Evolutionary conservation across 2,888 invertebrate species (phyloP).

Genomic region (Drosophila differens): DNA sequence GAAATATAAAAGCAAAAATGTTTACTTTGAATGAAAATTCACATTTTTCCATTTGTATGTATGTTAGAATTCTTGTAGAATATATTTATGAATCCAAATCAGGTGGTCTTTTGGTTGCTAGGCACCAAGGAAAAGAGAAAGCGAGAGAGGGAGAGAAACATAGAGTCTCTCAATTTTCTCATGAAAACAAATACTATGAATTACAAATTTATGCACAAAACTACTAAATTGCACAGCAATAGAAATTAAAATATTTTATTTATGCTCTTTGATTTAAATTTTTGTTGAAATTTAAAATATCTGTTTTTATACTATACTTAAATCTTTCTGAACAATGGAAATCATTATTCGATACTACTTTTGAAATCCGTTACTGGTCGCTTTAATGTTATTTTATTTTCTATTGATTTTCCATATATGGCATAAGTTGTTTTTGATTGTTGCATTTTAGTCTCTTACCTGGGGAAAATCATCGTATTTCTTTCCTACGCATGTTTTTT

Average conservation of each 20-base stretch:
- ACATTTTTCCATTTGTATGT: not conserved
- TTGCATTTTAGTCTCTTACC: slow-evolving; percentile 60
- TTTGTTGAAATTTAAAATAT: not conserved
- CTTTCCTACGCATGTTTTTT: slow-evolving; percentile 92
- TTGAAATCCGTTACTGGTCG: not conserved
- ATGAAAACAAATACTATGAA: not conserved
- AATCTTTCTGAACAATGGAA: not conserved
- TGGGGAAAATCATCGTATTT: slow-evolving; percentile 92
- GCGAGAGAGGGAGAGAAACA: not conserved
- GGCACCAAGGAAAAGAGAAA: not conserved
- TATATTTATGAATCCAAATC: not conserved
- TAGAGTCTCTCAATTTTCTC: not conserved
- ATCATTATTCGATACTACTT: not conserved
- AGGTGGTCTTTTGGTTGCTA: not conserved
- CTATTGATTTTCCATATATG: not conserved
- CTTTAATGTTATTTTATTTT: not conserved
- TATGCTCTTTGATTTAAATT: not conserved
- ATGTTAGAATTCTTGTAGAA: not conserved
- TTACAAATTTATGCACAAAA: not conserved
- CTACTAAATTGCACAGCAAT: not conserved
- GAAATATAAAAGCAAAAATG: not conserved
- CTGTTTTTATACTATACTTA: not conserved
- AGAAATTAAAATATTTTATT: not conserved
- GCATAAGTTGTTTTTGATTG: not conserved
- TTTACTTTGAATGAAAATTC: not conserved